Evolutionary conservation across 2,888 invertebrate species (phyloP).

Genomic region (Drosophila macrospina): DNA sequence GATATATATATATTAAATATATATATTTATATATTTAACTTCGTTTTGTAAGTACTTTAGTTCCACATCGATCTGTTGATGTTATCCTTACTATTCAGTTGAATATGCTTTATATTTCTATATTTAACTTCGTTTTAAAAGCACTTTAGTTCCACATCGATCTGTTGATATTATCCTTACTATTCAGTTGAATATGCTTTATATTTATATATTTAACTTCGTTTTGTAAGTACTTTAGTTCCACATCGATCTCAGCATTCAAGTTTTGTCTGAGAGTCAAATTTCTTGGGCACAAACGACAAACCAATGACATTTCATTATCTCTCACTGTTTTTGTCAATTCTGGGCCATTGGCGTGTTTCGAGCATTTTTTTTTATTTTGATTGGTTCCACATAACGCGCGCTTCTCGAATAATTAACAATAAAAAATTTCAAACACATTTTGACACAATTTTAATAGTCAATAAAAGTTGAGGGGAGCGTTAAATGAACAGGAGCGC

Average conservation of each 20-base stretch:
- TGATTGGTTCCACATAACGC: constrained; percentile 55
- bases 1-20: no score
- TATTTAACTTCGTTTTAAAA: no score
- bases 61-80: background rate
- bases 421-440: constrained; percentile 76
- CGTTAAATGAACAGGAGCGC: constrained; percentile 49
- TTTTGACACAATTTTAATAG: constrained; percentile 83
- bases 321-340: constrained; percentile 9
- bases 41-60: background rate
- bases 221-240: background rate
- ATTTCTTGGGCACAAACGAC: background rate
- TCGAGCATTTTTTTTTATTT: constrained; percentile 37
- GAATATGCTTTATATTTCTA: no score
- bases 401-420: constrained; percentile 61
- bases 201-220: no score
- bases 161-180: no score
- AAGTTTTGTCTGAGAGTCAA: constrained; percentile 3
- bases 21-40: no score
- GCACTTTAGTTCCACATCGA: no score
- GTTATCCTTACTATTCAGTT: no score
- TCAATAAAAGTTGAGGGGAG: constrained; percentile 73
- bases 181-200: no score
- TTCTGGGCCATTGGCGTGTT: constrained; percentile 36
- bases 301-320: constrained; percentile 16
- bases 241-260: background rate